Percentiles rank a stretch among this genome's conserved stretches.
phyloP scores from a whole-genome alignment of 2,113 vertebrate species.

The Todiramphus chloris region DNA sequence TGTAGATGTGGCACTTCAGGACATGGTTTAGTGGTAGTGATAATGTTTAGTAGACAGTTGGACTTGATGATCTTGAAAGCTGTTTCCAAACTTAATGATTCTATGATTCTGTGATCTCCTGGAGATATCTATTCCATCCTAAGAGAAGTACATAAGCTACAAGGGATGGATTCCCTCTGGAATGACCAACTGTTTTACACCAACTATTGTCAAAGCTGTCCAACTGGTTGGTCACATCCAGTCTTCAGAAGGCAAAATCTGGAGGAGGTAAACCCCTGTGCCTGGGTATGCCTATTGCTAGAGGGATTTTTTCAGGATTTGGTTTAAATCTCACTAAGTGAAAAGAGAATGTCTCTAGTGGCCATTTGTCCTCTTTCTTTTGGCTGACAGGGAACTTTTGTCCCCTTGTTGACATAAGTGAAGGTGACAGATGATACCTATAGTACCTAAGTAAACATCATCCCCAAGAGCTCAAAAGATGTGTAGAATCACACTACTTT shows the following conservation, averaged over 20 bases:
- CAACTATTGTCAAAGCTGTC: not conserved
- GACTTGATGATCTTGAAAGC: too few relatives aligned
- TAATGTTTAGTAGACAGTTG: too few relatives aligned
- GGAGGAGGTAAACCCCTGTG: not conserved
- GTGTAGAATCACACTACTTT: not conserved
- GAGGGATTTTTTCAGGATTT: not conserved
- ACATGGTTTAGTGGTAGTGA: too few relatives aligned
- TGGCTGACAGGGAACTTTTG: not conserved
- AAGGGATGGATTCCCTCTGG: not conserved
- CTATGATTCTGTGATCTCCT: not conserved
- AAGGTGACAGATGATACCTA: not conserved
- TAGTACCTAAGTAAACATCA: not conserved
- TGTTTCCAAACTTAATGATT: too few relatives aligned
- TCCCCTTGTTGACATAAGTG: not conserved
- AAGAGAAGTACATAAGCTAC: not conserved
- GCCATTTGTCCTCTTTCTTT: not conserved
- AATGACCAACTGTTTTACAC: not conserved
- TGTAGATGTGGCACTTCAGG: too few relatives aligned
- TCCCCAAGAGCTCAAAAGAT: not conserved
- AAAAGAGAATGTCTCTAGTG: not conserved
- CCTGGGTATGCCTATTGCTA: not conserved
- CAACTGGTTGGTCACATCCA: not conserved
- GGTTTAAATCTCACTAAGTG: not conserved
- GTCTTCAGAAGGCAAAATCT: not conserved
- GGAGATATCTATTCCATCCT: not conserved